phyloP scores from a whole-genome alignment of 2,888 invertebrate species.

The Platycnemis pennipes region DNA sequence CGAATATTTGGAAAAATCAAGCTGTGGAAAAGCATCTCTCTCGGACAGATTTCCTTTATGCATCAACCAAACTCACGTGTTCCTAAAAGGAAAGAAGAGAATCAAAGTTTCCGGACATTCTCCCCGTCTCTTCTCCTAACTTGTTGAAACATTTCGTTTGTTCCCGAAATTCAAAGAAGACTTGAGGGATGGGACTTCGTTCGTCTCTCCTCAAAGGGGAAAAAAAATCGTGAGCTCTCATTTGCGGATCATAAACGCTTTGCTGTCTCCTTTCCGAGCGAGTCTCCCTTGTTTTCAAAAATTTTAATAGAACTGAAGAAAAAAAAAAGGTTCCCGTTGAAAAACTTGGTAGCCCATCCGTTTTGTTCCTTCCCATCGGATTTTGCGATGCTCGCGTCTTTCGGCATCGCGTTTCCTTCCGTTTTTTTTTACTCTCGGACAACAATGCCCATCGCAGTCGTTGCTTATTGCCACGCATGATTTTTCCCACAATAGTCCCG shows the following conservation, averaged over 20 bases:
- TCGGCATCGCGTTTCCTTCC: neutral
- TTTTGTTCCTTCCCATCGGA: slow-evolving; percentile 7
- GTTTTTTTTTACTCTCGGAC: neutral
- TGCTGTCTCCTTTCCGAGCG: neutral
- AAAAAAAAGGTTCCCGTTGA: neutral
- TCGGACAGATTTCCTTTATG: neutral
- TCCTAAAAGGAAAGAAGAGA: neutral
- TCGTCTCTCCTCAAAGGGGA: neutral
- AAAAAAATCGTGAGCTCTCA: neutral
- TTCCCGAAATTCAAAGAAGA: neutral
- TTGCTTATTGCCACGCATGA: neutral
- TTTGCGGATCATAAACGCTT: slow-evolving; percentile 8
- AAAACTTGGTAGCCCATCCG: neutral
- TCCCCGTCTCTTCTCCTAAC: neutral
- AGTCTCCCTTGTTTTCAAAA: neutral
- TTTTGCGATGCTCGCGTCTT: slow-evolving; percentile 14
- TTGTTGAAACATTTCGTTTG: neutral
- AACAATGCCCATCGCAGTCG: slow-evolving; percentile 17
- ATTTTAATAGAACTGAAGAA: neutral
- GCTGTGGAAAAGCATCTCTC: neutral
- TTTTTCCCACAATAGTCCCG: neutral
- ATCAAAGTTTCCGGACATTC: neutral
- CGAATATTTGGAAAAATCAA: neutral
- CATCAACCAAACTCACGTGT: neutral
- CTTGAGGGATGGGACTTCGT: neutral